Evolutionary conservation across 2,888 invertebrate species (phyloP), one percentile per base, ranked within the genome.

Genomic region (Listrodromus nycthemerus): DNA sequence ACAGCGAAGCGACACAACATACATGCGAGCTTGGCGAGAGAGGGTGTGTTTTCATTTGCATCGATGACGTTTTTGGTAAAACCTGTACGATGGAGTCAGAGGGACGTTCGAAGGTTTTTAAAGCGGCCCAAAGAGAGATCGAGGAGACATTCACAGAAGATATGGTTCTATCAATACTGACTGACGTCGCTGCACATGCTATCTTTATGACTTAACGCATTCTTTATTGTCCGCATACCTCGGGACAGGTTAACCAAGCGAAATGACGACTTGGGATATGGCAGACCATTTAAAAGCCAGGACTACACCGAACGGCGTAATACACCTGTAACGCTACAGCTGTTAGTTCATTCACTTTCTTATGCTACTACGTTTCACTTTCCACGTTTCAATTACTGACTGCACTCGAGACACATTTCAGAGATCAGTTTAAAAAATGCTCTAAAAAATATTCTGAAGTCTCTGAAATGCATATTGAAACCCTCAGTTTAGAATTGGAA

Each of bases 141-240:
- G 58, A 55, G 41, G 27, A 33, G 6, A 10, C 33, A 16, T 37
- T 65, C 73, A 27, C 41, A n/a, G 10, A 37, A 50, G 63, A 37
- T 24, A 37, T 24, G 74, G 50, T 74, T 80, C 16, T 21, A 70
- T 65, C 63, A 75, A 65, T 55, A 69, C 21, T 30, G 21, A 65
- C 33, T 37, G 52, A 65, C 70, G 30, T n/a, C 45, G 41, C 73
- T 13, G 58, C 83, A 76, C 81, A 63, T 65, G 82, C 79, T 83
- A 87, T 86, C 86, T 87, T 88, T 85, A 88, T 80, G 80, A 86
- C 85, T 52, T 69, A 74, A 74, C 82, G 76, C 69, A 77, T 70
- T 83, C 45, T 66, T 37, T 19, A 74, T 80, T 82, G 82, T 82
- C 79, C 77, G 84, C 85, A 74, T 83, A 76, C 82, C 77, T 66